These are phyloP conservation scores for Oreochromis tanganicae DNA, from an alignment of 2,113 vertebrate species.

Conservation along the genomic window DNA sequence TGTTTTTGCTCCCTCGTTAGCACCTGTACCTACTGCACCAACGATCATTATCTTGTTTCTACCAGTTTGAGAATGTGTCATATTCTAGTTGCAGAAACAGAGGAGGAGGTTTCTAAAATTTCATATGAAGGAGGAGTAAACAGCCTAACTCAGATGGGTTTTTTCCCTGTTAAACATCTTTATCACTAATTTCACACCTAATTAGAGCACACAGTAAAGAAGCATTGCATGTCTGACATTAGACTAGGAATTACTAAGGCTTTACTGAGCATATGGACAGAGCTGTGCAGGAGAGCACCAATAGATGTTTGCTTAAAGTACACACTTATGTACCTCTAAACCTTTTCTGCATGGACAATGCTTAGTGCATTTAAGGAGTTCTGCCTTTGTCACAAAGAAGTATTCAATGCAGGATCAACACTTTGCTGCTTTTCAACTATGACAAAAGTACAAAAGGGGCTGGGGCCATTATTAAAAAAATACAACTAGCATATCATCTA, in stretches of 20 bases:
- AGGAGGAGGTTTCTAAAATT: background rate
- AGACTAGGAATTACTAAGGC: background rate
- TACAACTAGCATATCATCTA: background rate
- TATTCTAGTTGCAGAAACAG: background rate
- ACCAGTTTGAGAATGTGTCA: background rate
- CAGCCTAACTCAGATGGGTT: background rate
- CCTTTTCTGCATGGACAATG: background rate
- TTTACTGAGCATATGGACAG: background rate
- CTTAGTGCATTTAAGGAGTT: background rate
- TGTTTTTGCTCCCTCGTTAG: constrained; percentile 19
- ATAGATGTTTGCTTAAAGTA: background rate
- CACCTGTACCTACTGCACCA: background rate
- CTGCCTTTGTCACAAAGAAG: background rate
- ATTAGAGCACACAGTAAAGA: background rate
- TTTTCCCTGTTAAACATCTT: background rate
- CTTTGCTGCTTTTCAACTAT: background rate
- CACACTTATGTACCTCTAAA: background rate
- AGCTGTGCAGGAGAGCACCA: background rate
- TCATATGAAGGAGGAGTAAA: background rate
- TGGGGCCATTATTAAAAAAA: background rate
- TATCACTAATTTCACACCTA: background rate
- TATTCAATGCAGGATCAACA: background rate
- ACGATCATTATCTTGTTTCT: background rate
- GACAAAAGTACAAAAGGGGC: background rate
- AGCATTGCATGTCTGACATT: background rate